Base-by-base conservation (phyloP, 1,140 invertebrate species). In the Sinella curviseta region DNA sequence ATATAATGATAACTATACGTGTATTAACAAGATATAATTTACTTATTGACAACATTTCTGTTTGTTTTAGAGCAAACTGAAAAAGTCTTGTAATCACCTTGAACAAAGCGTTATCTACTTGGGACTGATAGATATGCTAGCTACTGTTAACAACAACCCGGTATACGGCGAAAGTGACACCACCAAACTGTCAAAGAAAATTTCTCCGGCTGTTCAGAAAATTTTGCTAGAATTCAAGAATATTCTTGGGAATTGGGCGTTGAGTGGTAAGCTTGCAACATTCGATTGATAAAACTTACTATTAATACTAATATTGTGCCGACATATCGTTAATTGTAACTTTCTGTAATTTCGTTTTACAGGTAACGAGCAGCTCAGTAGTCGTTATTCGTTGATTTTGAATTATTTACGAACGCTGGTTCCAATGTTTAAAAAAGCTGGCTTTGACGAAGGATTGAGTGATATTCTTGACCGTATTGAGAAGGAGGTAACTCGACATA, bases 61-160 rank as follows among this genome's bases (percentile, higher is more conserved):
- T 76, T 76, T 28, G 36, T 30, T 76, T 1, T 30, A 80, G 79
- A 39, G 28, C 26, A 76, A 76, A 70, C 67, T 77, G 26, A 81
- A 78, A 54, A 75, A 26, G 8, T 24, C 39, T 17, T 54, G n/a
- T 48, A 48, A 36, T 24, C 36, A 36, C 24, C 57, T 81, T 20
- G 80, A 81, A 35, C 80, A 81, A 70, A 70, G 70, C 30, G n/a
- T 81, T 20, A 20, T 78, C 1, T 78, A 67, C 34, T 33, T 81
- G 14, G 73, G 65, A 28, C 33, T 81, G 20, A 74, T 81, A n/a
- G 80, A 81, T 60, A 67, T 78, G 17, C 54, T 81, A 0, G 80
- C 77, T 0, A 76, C 73, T 16, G 28, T 3, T 31, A 26, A 74
- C 14, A 78, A 76, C 4, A 81, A 81, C 54, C 80, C 80, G 35